Base-by-base conservation (phyloP, 2,888 invertebrate genomes). In the Terebella lapidaria region DNA sequence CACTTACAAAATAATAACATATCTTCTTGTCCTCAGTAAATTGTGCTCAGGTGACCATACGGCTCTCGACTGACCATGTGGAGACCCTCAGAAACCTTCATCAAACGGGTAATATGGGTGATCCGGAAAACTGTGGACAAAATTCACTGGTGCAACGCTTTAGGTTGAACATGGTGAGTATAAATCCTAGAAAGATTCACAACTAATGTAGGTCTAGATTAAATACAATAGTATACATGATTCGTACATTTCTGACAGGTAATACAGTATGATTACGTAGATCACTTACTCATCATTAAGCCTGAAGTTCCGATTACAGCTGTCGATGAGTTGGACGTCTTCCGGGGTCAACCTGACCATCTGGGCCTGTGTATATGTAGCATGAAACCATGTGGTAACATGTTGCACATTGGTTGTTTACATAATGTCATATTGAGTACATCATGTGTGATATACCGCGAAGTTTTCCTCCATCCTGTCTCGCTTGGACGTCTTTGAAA, bases 401-500 rank as follows among this genome's bases (percentile, higher is more conserved):
- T 35, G 10, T 15, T 15, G 35, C 18, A 35, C 10, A 18, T 10
- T n/a, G n/a, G n/a, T n/a, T n/a, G n/a, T n/a, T n/a, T 35, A 35
- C 10, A 18, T 35, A 18, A 15, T 10, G 35, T 10, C 35, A 35
- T 18, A 10, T 35, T 15, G 10, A 10, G 18, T 35, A 35, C 18
- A 18, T 35, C 35, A 35, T 18, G 35, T 35, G 35, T 18, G 5
- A 5, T 5, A 47, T 60, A 92, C 87, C 63, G 88, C 75, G 68
- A 89, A 86, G 80, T 89, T 93, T 88, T 73, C 87, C 84, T 56
- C 83, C 83, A 75, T 90, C 87, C 70, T 89, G 84, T 0, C 85
- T 69, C 87, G 87, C 0, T 85, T 91, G 20, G 90, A 89, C 0
- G 91, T 91, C 77, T 92, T 93, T 0, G 92, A 92, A 65, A 92